Evolutionary conservation across 2,888 invertebrate species (phyloP), one percentile per base, ranked within the genome.

Genomic region (Epistrophe eligans): DNA sequence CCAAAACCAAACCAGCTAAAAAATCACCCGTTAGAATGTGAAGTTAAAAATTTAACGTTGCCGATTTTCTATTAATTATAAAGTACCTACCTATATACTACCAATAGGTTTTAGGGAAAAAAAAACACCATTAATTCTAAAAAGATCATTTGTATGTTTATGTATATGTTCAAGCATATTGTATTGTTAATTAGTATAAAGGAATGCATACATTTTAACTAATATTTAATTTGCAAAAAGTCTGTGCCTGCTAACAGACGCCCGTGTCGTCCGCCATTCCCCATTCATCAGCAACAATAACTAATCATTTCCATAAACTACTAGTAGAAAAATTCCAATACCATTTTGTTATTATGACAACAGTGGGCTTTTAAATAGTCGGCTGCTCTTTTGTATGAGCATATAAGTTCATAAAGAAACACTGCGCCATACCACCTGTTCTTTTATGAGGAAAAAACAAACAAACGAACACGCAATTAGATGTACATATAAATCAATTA

Each of bases 331-430:
- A 60, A 74, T 70, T 66, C 48, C 73, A 40, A 80, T 52, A 11
- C 17, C 55, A 64, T 66, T 67, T 71, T 71, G 82, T 64, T 62
- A 71, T 57, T 35, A 57, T 32, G 40, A 71, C n/a, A 60, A 40
- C 19, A 67, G 77, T 83, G 72, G 84, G 84, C 84, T 72, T 24
- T 77, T 3, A 77, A 84, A 84, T 60, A 67, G 52, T 52, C 84
- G 84, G 84, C 80, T 81, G 84, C 76, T 48, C 84, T 80, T 84
- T 79, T 79, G 58, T 84, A 80, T 72, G 80, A 35, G 40, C 80
- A 52, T 77, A 73, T 67, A 67, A 11, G 84, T 52, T 57, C 24
- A 5, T 55, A 19, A 32, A 2, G 7, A 64, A 45, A 71, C 28
- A 76, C 52, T 64, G 58, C 52, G 11, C 52, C 67, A 38, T 32